Evolutionary conservation across 2,797 vertebrate genomes (phyloP), one percentile per base, ranked within the genome.

Genomic region (Calcarius lapponicus): DNA sequence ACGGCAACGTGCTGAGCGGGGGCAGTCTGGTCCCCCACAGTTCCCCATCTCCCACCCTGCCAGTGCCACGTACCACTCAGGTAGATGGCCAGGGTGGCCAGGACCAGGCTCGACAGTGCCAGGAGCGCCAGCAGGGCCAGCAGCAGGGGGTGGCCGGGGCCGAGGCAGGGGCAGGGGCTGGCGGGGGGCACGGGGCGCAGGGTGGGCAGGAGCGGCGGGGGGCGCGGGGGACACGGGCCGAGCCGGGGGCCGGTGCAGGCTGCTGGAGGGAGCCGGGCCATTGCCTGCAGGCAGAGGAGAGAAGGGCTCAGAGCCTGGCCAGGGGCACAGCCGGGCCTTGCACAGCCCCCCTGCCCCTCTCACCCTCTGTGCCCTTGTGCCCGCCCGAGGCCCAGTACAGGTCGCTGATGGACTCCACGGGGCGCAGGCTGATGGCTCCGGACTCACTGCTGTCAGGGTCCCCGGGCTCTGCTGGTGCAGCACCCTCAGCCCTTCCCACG

Each of bases 361-460:
- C 70, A 91, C 86, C 96, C 80, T 92, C 92, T 1, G 82, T 11
- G 12, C 78, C 26, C 89, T 97, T 95, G 62, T 76, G 71, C 45
- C 81, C 87, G 13, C 61, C 71, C 1, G 95, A 97, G 84, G 96
- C 97, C 29, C 98, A 98, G 94, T 99, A 98, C 42, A 99, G 98
- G 94, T 99, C 99, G 4, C 98, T 99, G 97, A 99, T 99, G 92
- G 99, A 99, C 93, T 99, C 99, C 91, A 99, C 99, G 3, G 97
- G 98, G 65, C 98, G 98, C 36, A 99, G 98, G 95, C 97, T 97
- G 54, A 99, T 98, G 96, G 99, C 99, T 2, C 98, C 98, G 7
- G 98, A 96, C 15, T 99, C 98, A 40, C 97, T 97, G 48, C 98
- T 94, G 6, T 98, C 98, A 24, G 98, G 97, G 50, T 98, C 97